Percentiles rank a stretch among this genome's conserved stretches.
These are phyloP conservation scores for Phodopus roborovskii DNA, from an alignment of 2,113 vertebrate species.

Conservation along the genomic window DNA sequence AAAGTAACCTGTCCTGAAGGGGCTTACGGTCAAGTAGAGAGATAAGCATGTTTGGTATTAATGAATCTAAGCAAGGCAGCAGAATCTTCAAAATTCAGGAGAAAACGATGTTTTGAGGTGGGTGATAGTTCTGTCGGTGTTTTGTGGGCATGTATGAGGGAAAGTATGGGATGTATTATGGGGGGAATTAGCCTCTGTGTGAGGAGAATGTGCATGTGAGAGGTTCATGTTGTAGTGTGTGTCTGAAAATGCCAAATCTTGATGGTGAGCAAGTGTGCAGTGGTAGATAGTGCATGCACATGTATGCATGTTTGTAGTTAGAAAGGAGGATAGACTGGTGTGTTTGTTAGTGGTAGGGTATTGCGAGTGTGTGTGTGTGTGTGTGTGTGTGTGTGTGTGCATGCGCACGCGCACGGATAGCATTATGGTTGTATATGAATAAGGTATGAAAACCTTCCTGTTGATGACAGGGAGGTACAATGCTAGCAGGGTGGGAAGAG, in stretches of 20 bases:
- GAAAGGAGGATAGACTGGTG: background rate
- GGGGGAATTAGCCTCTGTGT: background rate
- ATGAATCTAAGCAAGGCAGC: conserved; percentile 5
- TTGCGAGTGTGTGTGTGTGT: no score
- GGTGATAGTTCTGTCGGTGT: background rate
- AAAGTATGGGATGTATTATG: background rate
- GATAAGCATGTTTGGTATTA: conserved; percentile 45
- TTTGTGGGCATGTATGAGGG: background rate
- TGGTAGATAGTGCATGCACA: background rate
- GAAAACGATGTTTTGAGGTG: background rate
- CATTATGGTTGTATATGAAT: background rate
- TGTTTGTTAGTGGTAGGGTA: background rate
- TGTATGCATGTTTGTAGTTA: background rate
- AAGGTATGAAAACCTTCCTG: background rate
- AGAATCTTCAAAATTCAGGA: background rate
- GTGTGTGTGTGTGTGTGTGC: accelerated
- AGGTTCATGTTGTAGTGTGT: background rate
- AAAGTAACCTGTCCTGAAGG: background rate
- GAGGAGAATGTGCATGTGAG: no score
- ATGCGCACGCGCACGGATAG: no score
- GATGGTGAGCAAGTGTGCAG: no score
- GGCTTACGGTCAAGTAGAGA: background rate
- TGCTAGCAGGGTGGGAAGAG: background rate
- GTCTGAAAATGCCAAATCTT: background rate
- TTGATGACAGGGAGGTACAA: background rate